Evolutionary conservation across 1,140 invertebrate species (phyloP).

Genomic region (Brachionus koreanus): DNA sequence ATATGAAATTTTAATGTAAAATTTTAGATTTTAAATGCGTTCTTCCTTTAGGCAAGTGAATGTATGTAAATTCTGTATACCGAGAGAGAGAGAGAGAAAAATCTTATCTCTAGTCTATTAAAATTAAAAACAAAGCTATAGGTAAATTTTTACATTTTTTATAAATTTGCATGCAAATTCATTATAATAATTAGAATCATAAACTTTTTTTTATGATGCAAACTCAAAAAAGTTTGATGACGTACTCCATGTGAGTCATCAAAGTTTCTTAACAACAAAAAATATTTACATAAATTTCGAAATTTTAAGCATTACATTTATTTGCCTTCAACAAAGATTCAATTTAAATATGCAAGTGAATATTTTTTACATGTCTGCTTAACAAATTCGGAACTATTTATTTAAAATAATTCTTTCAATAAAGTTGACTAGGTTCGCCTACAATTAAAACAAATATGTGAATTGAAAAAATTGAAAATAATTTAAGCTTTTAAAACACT

Average conservation of each 20-base stretch:
- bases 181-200: constrained; percentile 21
- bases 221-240: neutral
- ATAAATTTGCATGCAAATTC: constrained; percentile 14
- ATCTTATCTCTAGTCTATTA: constrained; percentile 20
- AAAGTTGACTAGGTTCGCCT: too few species aligned
- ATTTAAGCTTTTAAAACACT: too few species aligned
- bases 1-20: constrained; percentile 9
- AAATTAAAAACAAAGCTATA: neutral
- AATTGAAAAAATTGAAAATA: too few species aligned
- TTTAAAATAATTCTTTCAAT: too few species aligned
- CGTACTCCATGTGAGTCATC: neutral
- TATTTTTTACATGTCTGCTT: too few species aligned
- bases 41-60: neutral
- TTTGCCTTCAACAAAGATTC: neutral
- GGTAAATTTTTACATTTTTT: constrained; percentile 13
- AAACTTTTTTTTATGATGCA: constrained; percentile 31
- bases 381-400: too few species aligned
- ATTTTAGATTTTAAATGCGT: neutral
- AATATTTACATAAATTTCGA: neutral
- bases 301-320: neutral
- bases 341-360: too few species aligned
- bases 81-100: neutral
- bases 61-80: neutral
- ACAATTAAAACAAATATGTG: too few species aligned
- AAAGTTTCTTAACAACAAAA: neutral